Percentiles rank a stretch among this genome's conserved stretches.
These are phyloP conservation scores for Drosophila yooni DNA, from an alignment of 2,888 invertebrate species.

Conservation along the genomic window DNA sequence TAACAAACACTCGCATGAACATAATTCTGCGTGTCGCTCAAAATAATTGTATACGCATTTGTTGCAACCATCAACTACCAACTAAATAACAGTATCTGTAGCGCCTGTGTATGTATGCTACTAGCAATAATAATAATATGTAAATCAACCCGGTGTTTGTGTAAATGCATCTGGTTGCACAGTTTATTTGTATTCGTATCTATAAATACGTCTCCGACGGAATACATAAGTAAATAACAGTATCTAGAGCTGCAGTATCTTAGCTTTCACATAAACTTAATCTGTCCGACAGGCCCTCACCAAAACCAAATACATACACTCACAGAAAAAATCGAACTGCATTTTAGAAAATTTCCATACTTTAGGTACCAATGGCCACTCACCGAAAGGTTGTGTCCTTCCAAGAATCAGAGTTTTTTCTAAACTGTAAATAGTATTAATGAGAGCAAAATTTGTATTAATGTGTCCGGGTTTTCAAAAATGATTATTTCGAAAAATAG, in stretches of 20 bases:
- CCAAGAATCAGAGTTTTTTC: background rate
- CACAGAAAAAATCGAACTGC: background rate
- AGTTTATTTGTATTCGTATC: background rate
- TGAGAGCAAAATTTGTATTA: background rate
- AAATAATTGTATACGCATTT: conserved; percentile 1
- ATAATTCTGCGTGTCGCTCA: background rate
- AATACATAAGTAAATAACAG: background rate
- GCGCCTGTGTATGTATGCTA: background rate
- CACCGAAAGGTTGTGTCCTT: background rate
- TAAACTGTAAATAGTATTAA: background rate
- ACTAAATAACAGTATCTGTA: background rate
- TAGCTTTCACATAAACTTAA: background rate
- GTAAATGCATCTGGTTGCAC: background rate
- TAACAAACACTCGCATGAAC: background rate
- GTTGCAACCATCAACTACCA: background rate
- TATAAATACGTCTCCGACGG: background rate
- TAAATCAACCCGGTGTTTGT: background rate
- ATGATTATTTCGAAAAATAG: background rate
- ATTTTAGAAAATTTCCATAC: background rate
- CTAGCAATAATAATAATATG: background rate
- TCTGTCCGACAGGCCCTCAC: background rate
- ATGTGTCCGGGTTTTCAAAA: background rate
- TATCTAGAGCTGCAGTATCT: background rate
- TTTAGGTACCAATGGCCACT: background rate
- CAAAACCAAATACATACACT: background rate